Percentiles rank a stretch among this genome's conserved stretches.
phyloP scores from a whole-genome alignment of 2,797 vertebrate genomes.

The Xerus rutilus region DNA sequence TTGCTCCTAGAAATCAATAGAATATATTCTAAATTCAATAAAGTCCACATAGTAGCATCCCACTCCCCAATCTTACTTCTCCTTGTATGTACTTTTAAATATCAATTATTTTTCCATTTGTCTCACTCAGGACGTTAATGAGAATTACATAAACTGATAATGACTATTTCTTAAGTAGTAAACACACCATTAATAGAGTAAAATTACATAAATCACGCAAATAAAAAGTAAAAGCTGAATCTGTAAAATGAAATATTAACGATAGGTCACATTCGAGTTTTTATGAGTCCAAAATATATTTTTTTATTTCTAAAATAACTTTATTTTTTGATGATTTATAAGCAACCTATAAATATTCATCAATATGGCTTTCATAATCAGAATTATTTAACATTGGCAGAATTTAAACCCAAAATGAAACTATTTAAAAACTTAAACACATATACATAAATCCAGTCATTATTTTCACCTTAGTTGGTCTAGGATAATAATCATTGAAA shows the following conservation, averaged over 20 bases:
- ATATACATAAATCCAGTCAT: not conserved
- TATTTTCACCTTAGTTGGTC: not conserved
- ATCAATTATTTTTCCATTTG: slow-evolving; percentile 53
- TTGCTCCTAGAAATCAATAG: slow-evolving; percentile 36
- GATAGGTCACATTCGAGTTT: not conserved
- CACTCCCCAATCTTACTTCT: not conserved
- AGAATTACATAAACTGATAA: slow-evolving; percentile 52
- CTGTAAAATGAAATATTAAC: not conserved
- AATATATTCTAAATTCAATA: slow-evolving; percentile 9
- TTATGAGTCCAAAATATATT: not conserved
- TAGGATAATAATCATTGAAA: not conserved
- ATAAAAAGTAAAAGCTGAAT: slow-evolving; percentile 42
- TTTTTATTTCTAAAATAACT: not conserved
- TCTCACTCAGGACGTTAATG: slow-evolving; percentile 61
- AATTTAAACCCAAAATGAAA: not conserved
- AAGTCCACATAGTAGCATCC: not conserved
- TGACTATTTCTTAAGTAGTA: not conserved
- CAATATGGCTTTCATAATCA: not conserved
- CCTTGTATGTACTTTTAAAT: slow-evolving; percentile 14
- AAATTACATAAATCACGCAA: slow-evolving; percentile 41
- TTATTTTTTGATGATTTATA: not conserved
- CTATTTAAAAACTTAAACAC: not conserved
- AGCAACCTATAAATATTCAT: not conserved
- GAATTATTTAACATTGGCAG: not conserved
- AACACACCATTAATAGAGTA: not conserved